A percentile compares a stretch with the other conserved stretches of the same genome.
phyloP scores from a whole-genome alignment of 1,140 invertebrate genomes.

The Arion vulgaris region DNA sequence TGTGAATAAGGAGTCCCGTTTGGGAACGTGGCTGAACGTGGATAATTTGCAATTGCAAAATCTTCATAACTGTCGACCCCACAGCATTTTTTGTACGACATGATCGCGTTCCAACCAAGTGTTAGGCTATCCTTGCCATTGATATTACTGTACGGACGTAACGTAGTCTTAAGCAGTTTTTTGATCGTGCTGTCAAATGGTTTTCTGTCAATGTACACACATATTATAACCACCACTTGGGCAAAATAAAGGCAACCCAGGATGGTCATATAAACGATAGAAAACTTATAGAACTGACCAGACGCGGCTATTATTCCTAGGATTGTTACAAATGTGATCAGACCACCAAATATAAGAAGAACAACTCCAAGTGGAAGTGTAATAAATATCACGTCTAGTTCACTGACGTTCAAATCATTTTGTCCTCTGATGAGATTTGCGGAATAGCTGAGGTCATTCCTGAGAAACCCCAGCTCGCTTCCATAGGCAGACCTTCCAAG shows the following conservation, averaged over 20 bases:
- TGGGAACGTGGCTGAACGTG: neutral
- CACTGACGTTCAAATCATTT: neutral
- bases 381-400: neutral
- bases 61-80: slow-evolving; percentile 9
- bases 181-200: slow-evolving; percentile 23
- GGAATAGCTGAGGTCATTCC: neutral
- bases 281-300: slow-evolving; percentile 13
- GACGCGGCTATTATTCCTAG: slow-evolving; percentile 2
- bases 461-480: neutral
- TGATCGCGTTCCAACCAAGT: slow-evolving; percentile 15
- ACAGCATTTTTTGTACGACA: slow-evolving; percentile 21
- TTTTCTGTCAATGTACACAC: slow-evolving; percentile 10
- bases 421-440: neutral
- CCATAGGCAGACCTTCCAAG: neutral
- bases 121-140: slow-evolving; percentile 6
- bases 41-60: neutral
- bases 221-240: slow-evolving; percentile 14
- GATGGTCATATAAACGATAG: neutral
- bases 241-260: neutral
- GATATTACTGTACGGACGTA: neutral
- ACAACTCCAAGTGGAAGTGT: slow-evolving; percentile 6
- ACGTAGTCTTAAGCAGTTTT: neutral
- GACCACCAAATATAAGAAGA: neutral
- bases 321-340: neutral
- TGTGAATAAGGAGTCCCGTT: neutral